These are phyloP conservation scores for Leuciscus waleckii DNA, from an alignment of 2,797 vertebrate genomes.

Conservation along the genomic window DNA sequence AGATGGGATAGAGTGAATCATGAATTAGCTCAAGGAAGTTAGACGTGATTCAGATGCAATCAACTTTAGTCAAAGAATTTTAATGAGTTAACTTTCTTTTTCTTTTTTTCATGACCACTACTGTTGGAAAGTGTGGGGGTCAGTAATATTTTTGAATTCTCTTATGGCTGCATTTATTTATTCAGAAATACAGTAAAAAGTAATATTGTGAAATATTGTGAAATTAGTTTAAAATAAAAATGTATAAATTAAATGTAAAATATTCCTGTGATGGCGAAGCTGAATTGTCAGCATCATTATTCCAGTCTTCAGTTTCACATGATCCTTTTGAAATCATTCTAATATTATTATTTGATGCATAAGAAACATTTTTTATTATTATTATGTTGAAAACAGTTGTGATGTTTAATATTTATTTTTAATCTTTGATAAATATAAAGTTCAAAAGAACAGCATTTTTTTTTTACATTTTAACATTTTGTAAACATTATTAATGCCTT, in stretches of 20 bases:
- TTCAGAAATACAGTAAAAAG: not conserved
- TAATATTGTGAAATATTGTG: not conserved
- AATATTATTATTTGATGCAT: not conserved
- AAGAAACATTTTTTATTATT: not conserved
- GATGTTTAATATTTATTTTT: not conserved
- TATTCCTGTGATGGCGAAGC: not conserved
- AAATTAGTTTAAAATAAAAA: not conserved
- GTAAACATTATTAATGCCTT: not conserved
- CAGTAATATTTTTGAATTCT: not conserved
- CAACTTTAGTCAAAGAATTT: constrained; percentile 8
- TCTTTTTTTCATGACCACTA: not conserved
- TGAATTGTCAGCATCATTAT: not conserved
- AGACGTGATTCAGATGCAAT: constrained; percentile 11
- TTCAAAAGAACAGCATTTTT: not conserved
- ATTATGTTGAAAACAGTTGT: not conserved
- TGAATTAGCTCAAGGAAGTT: constrained; percentile 20
- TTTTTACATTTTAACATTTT: not conserved
- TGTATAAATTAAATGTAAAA: not conserved
- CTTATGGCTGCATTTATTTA: not conserved
- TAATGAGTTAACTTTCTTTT: not conserved
- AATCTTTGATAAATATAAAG: not conserved
- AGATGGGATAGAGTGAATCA: constrained; percentile 17
- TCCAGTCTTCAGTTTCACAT: not conserved
- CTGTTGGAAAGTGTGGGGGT: not conserved
- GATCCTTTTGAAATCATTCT: not conserved